Evolutionary conservation across 2,113 vertebrate species (phyloP), one percentile per base, ranked within the genome.

Genomic region (Rhipidura dahli): DNA sequence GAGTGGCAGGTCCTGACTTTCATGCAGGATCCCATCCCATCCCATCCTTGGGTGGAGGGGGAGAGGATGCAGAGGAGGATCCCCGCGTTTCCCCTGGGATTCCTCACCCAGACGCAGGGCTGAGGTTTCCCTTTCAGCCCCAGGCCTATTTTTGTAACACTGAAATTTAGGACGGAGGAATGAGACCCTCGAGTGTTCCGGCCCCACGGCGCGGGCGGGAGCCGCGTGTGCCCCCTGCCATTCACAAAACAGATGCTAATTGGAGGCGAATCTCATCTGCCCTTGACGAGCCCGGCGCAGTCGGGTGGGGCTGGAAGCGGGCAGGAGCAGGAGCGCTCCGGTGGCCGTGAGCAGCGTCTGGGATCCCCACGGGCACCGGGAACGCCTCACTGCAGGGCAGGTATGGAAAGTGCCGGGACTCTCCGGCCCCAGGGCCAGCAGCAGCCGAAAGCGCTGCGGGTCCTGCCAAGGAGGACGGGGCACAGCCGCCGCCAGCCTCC

Each of bases 211-310:
- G 2, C 11, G 15, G 35, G 12, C 45, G 49, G 86, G 47, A 42
- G 18, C 71, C 12, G 56, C 6, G 15, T 8, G 68, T 92, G 89
- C 83, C 90, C 87, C 89, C 70, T 54, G 94, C 92, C 96, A 96
- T 90, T 97, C 97, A 93, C 94, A 96, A 93, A 96, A 93, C 72
- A 37, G 69, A 92, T 93, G 96, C 91, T 92, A 91, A 95, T 87
- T 93, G 91, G 84, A 94, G 91, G 79, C 90, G 97, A 95, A 97
- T 54, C 87, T 24, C 92, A 70, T 33, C 93, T 26, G 13, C 63
- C 84, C 94, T 64, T 63, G 85, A 77, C 3, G 70, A 93, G 86
- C 90, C 75, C 87, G 31, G 26, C 53, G 27, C 75, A 81, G 59
- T 28, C 7, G 3, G 57, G 20, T 22, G 44, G 79, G 57, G 88